Percentiles rank a stretch among this genome's conserved stretches.
phyloP scores from a whole-genome alignment of 1,140 invertebrate genomes.

The Cyphomyrmex costatus region DNA sequence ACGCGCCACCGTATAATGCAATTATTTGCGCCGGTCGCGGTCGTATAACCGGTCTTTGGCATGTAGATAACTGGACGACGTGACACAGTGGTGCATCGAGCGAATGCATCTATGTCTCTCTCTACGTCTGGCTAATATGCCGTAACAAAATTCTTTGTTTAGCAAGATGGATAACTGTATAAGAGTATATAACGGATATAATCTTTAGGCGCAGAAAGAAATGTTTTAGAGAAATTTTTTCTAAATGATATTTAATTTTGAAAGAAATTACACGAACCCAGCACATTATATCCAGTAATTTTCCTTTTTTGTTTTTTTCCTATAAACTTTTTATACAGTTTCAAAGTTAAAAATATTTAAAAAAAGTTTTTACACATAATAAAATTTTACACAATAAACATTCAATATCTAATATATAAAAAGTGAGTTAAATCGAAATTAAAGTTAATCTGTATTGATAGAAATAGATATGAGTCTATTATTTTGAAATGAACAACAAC shows the following conservation, averaged over 20 bases:
- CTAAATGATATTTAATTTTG: too few relatives aligned
- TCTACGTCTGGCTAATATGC: not conserved
- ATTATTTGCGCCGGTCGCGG: constrained; percentile 74
- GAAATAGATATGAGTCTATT: too few relatives aligned
- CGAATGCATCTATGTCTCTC: constrained; percentile 12
- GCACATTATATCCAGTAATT: too few relatives aligned
- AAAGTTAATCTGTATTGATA: too few relatives aligned
- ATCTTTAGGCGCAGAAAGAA: not conserved
- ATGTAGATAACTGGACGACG: constrained; percentile 70
- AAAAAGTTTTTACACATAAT: too few relatives aligned
- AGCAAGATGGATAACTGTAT: constrained; percentile 46
- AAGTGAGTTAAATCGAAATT: too few relatives aligned
- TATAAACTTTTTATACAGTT: too few relatives aligned
- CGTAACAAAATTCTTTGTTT: constrained; percentile 15
- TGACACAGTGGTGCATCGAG: constrained; percentile 39
- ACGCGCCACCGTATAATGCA: constrained; percentile 72
- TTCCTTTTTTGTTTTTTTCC: too few relatives aligned
- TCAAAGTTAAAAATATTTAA: too few relatives aligned
- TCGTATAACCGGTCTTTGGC: constrained; percentile 63
- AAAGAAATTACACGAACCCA: too few relatives aligned
- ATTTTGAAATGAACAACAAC: not conserved
- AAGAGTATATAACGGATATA: not conserved
- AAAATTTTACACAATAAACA: too few relatives aligned
- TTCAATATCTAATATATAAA: too few relatives aligned
- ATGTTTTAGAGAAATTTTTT: not conserved